These are phyloP conservation scores for Drosophila demipolita DNA, from an alignment of 2,888 invertebrate genomes.

Conservation along the genomic window DNA sequence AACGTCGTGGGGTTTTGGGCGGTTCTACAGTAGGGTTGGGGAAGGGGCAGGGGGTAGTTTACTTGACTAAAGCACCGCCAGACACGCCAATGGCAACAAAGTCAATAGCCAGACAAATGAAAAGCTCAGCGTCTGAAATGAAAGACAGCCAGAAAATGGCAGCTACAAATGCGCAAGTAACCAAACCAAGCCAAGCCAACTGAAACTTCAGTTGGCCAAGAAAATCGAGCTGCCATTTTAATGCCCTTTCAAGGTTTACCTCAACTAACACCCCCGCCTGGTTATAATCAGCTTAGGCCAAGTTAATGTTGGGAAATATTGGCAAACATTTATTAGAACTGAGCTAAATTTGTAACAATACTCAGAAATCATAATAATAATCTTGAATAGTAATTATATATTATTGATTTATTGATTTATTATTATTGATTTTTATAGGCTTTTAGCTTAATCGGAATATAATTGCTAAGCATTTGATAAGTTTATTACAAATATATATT, in stretches of 20 bases:
- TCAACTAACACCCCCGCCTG: background rate
- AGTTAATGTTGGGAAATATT: background rate
- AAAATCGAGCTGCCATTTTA: background rate
- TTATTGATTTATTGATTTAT: too few relatives aligned
- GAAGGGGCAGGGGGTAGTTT: background rate
- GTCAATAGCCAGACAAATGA: slow-evolving; percentile 77
- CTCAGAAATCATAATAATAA: too few relatives aligned
- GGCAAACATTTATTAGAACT: background rate
- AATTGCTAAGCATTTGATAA: too few relatives aligned
- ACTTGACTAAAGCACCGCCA: slow-evolving; percentile 65
- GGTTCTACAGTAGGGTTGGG: background rate
- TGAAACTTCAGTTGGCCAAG: background rate
- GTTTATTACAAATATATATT: too few relatives aligned
- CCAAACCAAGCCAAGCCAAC: background rate
- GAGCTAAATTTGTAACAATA: background rate
- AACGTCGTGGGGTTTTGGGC: background rate
- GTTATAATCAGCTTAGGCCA: background rate
- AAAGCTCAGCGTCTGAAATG: slow-evolving; percentile 56
- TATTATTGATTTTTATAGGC: too few relatives aligned
- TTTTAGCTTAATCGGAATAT: too few relatives aligned
- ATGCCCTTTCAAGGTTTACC: slow-evolving; percentile 26
- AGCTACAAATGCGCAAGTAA: slow-evolving; percentile 36
- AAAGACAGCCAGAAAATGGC: slow-evolving; percentile 50
- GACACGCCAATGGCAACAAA: slow-evolving; percentile 76
- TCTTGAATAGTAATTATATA: too few relatives aligned